Evolutionary conservation across 2,113 vertebrate species (phyloP), one percentile per base, ranked within the genome.

Genomic region (Zosterops lateralis): DNA sequence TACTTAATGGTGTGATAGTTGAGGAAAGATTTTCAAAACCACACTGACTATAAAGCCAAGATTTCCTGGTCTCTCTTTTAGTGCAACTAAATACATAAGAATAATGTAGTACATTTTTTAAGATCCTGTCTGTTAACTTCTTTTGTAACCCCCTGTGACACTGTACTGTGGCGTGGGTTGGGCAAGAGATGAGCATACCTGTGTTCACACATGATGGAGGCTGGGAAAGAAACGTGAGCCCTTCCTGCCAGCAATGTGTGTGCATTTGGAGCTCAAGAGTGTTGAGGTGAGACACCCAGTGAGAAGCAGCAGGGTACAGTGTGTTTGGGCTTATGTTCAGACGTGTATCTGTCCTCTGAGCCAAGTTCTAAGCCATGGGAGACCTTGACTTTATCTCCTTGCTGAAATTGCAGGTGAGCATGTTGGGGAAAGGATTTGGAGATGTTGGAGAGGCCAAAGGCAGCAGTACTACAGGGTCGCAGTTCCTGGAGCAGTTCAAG

Each of bases 401-500:
- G 38, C 42, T 79, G 34, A 18, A 17, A 56, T 80, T 93, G n/a
- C 97, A 99, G 99, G 99, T 99, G 93, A 98, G 98, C 98, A 99
- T 99, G 98, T 97, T 99, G 95, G 97, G 98, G 87, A 99, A 99
- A 97, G 98, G 99, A 36, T 99, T 99, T 85, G 98, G 98, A 66
- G 99, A 99, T 6, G 99, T 99, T 0, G 98, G 98, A 9, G 99
- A 99, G 73, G 98, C 98, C 89, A 99, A 99, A 97, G 98, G 97
- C 67, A 97, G 98, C 79, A 98, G 98, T 25, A 99, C 98, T 78
- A 99, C 98, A 8, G 99, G 99, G 12, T 99, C 99, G 2, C 99
- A 99, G 97, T 99, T 99, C 97, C 97, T 99, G 97, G 99, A 99
- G 98, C 99, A 99, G 96, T 99, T 99, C 96, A 99, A 99, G 98